These are phyloP conservation scores for Eulemur albifrons DNA, from an alignment of 2,797 vertebrate genomes.

Conservation along the genomic window DNA sequence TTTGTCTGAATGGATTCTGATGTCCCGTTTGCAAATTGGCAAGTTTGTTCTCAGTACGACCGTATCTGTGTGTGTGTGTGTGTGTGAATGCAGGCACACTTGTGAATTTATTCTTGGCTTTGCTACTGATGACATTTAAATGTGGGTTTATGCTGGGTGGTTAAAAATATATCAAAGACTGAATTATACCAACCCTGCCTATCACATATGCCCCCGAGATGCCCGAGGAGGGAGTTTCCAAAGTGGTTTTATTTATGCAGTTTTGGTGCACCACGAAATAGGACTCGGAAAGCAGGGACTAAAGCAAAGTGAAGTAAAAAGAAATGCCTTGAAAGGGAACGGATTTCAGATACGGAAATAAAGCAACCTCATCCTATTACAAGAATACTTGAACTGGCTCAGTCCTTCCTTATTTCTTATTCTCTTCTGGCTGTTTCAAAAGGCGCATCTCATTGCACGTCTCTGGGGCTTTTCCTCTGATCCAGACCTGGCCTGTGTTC, in stretches of 20 bases:
- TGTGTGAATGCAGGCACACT: neutral
- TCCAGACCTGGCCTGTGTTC: slow-evolving; percentile 29
- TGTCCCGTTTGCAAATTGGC: slow-evolving; percentile 55
- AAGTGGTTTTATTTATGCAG: slow-evolving; percentile 50
- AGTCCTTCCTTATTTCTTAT: slow-evolving; percentile 17
- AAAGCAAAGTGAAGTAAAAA: slow-evolving; percentile 33
- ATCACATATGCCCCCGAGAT: neutral
- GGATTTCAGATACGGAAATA: slow-evolving; percentile 45
- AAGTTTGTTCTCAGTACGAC: neutral
- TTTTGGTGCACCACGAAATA: neutral
- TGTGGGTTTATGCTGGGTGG: slow-evolving; percentile 42
- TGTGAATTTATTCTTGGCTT: slow-evolving; percentile 58
- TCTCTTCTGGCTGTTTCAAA: slow-evolving; percentile 51
- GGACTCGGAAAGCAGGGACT: neutral
- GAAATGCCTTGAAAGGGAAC: slow-evolving; percentile 46
- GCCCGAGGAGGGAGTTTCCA: neutral
- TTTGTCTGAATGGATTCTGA: slow-evolving; percentile 66
- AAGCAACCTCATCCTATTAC: slow-evolving; percentile 14
- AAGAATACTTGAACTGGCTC: slow-evolving; percentile 35
- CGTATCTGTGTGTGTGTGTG: neutral
- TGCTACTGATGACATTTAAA: slow-evolving; percentile 72
- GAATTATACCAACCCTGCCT: neutral
- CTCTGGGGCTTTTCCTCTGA: slow-evolving; percentile 52
- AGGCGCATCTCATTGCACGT: neutral
- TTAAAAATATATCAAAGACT: slow-evolving; percentile 57